A percentile compares a stretch with the other conserved stretches of the same genome.
Conservation (phyloP, 2,113 vertebrate species). For the Apeltes quadracus region DNA sequence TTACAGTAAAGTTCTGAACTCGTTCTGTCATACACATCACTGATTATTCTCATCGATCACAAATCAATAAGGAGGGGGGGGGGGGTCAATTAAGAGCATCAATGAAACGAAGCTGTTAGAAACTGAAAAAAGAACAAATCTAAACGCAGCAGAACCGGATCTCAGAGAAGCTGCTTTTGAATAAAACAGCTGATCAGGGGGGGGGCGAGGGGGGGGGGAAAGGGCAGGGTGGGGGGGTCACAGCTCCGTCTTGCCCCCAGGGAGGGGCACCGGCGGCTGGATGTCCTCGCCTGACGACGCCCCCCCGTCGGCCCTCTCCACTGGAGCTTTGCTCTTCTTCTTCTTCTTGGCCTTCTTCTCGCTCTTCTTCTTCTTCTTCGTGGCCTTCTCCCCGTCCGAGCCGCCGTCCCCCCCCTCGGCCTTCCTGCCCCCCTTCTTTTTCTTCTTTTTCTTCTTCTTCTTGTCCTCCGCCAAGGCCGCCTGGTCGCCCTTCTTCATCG, state of each 20-base stretch:
- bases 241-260: slow-evolving; percentile 77
- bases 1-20: too few species aligned
- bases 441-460: slow-evolving; percentile 83
- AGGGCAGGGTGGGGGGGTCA: slow-evolving; percentile 63
- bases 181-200: neutral
- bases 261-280: slow-evolving; percentile 68
- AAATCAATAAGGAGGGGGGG: too few species aligned
- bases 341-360: slow-evolving; percentile 69
- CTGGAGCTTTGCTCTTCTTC: slow-evolving; percentile 65
- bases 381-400: slow-evolving; percentile 57
- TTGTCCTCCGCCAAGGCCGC: slow-evolving; percentile 80
- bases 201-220: neutral
- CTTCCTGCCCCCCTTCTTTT: slow-evolving; percentile 77
- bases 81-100: too few species aligned
- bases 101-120: too few species aligned
- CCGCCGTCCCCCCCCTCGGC: slow-evolving; percentile 72
- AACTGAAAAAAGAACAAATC: neutral
- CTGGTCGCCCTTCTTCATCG: slow-evolving; percentile 86
- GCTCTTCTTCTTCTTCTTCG: slow-evolving; percentile 57
- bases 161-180: neutral
- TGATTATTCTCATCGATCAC: too few species aligned
- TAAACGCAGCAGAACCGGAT: too few species aligned
- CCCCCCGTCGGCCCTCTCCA: slow-evolving; percentile 49
- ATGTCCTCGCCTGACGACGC: slow-evolving; percentile 66
- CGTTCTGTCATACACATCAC: neutral